Conservation (phyloP, 2,888 invertebrate genomes). For the Sarcophaga variegata region DNA sequence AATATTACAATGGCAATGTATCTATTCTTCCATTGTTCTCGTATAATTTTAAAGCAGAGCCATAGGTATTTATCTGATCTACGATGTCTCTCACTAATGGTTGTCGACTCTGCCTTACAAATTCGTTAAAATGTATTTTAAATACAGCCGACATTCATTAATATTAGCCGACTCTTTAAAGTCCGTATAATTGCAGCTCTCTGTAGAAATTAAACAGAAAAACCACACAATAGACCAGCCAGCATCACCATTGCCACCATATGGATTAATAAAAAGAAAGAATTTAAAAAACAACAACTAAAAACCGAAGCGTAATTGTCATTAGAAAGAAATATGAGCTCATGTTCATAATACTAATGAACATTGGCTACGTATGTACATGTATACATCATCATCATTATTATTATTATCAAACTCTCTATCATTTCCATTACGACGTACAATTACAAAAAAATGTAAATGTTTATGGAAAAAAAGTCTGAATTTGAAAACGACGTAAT, state of each 20-base stretch:
- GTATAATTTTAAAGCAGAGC: background rate
- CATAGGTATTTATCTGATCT: slow-evolving; percentile 1
- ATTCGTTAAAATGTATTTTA: slow-evolving; percentile 45
- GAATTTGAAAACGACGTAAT: slow-evolving; percentile 57
- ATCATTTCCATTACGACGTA: slow-evolving; percentile 33
- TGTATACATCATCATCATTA: slow-evolving; percentile 24
- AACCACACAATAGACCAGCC: slow-evolving; percentile 48
- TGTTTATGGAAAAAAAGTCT: background rate
- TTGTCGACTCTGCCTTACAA: background rate
- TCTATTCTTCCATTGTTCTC: background rate
- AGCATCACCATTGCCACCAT: slow-evolving; percentile 21
- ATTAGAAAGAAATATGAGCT: slow-evolving; percentile 53
- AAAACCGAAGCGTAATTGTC: slow-evolving; percentile 34
- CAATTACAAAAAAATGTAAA: slow-evolving; percentile 35
- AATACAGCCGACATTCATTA: slow-evolving; percentile 14
- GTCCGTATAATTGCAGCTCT: slow-evolving; percentile 3
- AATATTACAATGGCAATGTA: background rate
- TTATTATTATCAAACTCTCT: slow-evolving; percentile 13
- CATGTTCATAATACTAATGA: slow-evolving; percentile 16
- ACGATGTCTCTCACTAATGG: background rate
- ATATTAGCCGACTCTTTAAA: slow-evolving; percentile 20
- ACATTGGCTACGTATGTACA: no score
- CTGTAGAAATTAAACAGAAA: slow-evolving; percentile 37
- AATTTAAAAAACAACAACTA: slow-evolving; percentile 17
- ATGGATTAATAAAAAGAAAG: background rate